These are phyloP conservation scores for Mayetiola destructor DNA, from an alignment of 2,888 invertebrate species.

Conservation along the genomic window DNA sequence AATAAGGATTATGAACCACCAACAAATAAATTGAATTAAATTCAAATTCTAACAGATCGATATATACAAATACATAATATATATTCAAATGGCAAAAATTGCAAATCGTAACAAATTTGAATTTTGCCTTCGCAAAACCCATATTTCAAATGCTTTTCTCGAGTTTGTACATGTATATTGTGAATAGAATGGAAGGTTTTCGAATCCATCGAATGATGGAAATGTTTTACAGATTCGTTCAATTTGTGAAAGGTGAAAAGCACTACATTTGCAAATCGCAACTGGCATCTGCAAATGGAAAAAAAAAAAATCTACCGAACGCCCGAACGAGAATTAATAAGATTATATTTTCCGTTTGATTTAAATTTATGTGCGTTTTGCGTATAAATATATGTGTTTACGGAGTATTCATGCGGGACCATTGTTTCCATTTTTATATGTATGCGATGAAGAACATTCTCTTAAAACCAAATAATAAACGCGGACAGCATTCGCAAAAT, in stretches of 20 bases:
- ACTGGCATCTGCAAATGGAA: background rate
- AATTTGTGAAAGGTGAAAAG: background rate
- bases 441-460: no score
- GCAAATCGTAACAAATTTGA: conserved; percentile 4
- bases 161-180: background rate
- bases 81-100: conserved; percentile 4
- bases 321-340: conserved; percentile 8
- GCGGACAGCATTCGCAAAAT: background rate
- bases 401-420: conserved; percentile 10
- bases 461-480: no score
- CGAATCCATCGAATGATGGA: no score
- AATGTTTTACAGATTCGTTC: no score
- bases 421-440: background rate
- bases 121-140: background rate
- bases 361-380: conserved; percentile 9
- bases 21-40: no score
- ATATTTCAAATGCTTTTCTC: no score
- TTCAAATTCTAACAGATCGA: no score
- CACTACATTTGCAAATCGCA: background rate
- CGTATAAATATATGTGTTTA: conserved; percentile 9
- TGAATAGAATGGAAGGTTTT: background rate
- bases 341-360: conserved; percentile 9
- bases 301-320: no score
- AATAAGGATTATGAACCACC: no score
- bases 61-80: no score